These are phyloP conservation scores for Parambassis ranga DNA, from an alignment of 2,797 vertebrate species.

Conservation along the genomic window DNA sequence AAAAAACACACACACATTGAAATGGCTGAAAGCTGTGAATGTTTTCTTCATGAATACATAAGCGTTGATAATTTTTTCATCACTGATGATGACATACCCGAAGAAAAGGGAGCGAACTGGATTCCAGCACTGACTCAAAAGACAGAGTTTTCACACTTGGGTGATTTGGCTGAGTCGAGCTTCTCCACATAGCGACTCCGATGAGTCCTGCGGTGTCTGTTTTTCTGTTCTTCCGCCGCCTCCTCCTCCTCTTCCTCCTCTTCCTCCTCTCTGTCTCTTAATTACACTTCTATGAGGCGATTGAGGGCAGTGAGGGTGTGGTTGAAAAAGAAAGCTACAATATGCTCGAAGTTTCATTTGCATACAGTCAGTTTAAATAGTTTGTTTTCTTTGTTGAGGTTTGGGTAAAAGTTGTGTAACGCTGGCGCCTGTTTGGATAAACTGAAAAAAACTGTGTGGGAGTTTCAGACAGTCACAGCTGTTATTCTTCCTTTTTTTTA, in stretches of 20 bases:
- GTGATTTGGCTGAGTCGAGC: conserved; percentile 50
- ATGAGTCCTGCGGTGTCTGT: conserved; percentile 42
- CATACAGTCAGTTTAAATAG: not conserved
- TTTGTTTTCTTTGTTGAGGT: not conserved
- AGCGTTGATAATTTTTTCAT: conserved; percentile 52
- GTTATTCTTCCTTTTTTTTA: not conserved
- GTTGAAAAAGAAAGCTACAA: conserved; percentile 30
- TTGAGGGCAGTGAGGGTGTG: conserved; percentile 60
- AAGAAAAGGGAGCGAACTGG: conserved; percentile 21
- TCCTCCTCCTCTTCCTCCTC: conserved; percentile 40
- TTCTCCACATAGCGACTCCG: conserved; percentile 40
- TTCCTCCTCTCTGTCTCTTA: conserved; percentile 41
- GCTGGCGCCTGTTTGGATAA: conserved; percentile 10
- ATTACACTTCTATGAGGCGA: conserved; percentile 62
- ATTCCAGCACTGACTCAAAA: conserved; percentile 52
- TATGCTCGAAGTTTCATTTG: too few relatives aligned
- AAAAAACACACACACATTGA: conserved; percentile 5
- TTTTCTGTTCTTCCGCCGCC: conserved; percentile 30
- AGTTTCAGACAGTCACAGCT: conserved; percentile 1
- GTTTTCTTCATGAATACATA: conserved; percentile 47
- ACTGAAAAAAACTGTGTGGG: conserved; percentile 9
- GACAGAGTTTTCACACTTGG: conserved; percentile 66
- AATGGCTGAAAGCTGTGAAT: conserved; percentile 30
- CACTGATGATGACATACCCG: not conserved
- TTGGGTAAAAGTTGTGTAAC: conserved; percentile 38